Conservation (phyloP, 2,888 invertebrate species). For the Idaea biselata region DNA sequence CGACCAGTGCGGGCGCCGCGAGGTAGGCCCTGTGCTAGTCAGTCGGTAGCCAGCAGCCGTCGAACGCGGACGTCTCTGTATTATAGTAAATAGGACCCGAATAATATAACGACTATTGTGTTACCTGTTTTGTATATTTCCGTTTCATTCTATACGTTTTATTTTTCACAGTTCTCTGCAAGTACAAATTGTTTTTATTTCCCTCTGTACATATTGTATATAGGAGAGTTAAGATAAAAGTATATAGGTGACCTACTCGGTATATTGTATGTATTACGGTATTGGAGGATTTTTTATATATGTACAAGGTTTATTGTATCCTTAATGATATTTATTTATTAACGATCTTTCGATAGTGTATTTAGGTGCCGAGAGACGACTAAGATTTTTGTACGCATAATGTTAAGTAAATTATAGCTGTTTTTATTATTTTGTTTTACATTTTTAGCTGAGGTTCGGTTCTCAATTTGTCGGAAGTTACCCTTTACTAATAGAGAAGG, state of each 20-base stretch:
- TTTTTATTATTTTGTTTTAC: conserved; percentile 71
- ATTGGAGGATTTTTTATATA: conserved; percentile 66
- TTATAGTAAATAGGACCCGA: conserved; percentile 40
- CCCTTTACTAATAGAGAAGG: too few relatives aligned
- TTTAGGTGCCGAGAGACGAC: conserved; percentile 51
- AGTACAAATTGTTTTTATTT: conserved; percentile 82
- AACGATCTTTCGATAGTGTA: conserved; percentile 60
- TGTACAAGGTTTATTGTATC: conserved; percentile 73
- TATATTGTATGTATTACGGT: conserved; percentile 64
- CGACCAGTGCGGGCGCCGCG: conserved; percentile 29
- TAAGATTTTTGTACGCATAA: conserved; percentile 77
- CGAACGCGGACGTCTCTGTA: conserved; percentile 43
- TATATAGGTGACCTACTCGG: conserved; percentile 56
- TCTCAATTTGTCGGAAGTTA: conserved; percentile 24
- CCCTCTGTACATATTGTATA: conserved; percentile 80
- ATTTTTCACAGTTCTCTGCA: conserved; percentile 76
- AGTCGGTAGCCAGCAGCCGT: background rate
- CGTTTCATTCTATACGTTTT: conserved; percentile 56
- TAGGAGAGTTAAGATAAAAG: conserved; percentile 62
- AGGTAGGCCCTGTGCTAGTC: conserved; percentile 41
- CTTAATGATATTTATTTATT: conserved; percentile 73
- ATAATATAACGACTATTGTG: conserved; percentile 48
- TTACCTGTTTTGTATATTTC: conserved; percentile 63
- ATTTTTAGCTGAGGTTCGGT: conserved; percentile 50
- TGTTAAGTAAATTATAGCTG: conserved; percentile 79